Conservation (phyloP, 2,888 invertebrate species). For the Mesochorus sp. region DNA sequence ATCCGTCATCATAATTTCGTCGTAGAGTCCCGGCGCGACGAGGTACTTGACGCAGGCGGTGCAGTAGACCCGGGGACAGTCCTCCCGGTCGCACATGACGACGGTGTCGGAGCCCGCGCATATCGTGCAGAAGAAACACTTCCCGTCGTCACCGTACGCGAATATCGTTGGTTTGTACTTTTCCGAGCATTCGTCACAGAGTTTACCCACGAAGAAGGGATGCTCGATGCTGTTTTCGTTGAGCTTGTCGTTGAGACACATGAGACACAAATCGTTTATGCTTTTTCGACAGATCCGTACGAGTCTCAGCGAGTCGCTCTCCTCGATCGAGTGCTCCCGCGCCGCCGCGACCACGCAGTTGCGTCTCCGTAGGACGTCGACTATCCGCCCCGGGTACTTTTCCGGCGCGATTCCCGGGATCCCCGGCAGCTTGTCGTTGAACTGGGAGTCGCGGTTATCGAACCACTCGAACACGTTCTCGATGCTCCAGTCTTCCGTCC, state of each 20-base stretch:
- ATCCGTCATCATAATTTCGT: conserved; percentile 72
- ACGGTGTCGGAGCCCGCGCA: conserved; percentile 76
- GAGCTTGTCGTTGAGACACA: conserved; percentile 68
- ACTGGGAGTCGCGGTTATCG: conserved; percentile 15
- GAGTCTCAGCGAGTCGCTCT: conserved; percentile 66
- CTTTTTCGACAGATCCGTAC: background rate
- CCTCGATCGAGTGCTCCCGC: conserved; percentile 67
- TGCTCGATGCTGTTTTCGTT: conserved; percentile 67
- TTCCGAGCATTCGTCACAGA: conserved; percentile 79
- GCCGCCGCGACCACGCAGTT: conserved; percentile 64
- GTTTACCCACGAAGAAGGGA: conserved; percentile 76
- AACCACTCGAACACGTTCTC: conserved; percentile 67
- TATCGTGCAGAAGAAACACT: conserved; percentile 77
- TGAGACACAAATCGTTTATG: conserved; percentile 70
- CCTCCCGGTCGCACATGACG: conserved; percentile 76
- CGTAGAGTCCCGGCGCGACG: conserved; percentile 71
- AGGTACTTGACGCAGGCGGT: conserved; percentile 77
- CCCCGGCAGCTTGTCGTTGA: conserved; percentile 13
- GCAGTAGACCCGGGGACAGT: conserved; percentile 80
- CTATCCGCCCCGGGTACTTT: conserved; percentile 70
- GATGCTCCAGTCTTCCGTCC: conserved; percentile 70
- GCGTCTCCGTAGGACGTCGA: conserved; percentile 64
- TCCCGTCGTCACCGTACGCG: conserved; percentile 78
- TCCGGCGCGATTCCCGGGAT: conserved; percentile 35
- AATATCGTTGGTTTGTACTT: conserved; percentile 73